Base-by-base conservation (phyloP, 2,797 vertebrate species). In the Euphonia xanthogaster region DNA sequence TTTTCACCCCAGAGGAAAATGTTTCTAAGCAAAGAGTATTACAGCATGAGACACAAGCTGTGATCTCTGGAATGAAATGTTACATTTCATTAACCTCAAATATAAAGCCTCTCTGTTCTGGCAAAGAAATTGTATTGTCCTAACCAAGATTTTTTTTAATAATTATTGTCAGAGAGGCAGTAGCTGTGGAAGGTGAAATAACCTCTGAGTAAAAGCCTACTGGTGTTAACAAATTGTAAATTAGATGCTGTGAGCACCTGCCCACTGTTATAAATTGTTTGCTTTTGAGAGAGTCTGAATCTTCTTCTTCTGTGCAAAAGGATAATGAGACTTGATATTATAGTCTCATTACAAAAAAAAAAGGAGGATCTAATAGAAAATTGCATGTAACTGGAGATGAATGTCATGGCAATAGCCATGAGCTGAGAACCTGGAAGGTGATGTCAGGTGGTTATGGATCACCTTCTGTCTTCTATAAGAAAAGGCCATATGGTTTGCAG, bases 1-100 rank as follows among this genome's bases (percentile, higher is more conserved):
- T 90, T 91, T 85, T 86, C 42, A 93, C 71, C 67, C 90, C 91
- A 86, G 63, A 93, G 90, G 57, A 94, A 94, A 94, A 90, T 20
- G 12, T 55, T 81, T 92, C 94, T 88, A 92, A 89, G 88, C 67
- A 75, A 62, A 50, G 83, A 86, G 45, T 31, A 57, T 77, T 94
- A 96, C 53, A 94, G 63, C 63, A 94, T 77, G 31, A 95, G 91
- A 95, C 91, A 94, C 53, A 88, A 82, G 91, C 67, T 95, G 73
- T 86, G 85, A 88, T 92, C 67, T 80, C 61, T 93, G 79, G 50
- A 92, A 93, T 74, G 47, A 88, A 95, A 95, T 0, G 81, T 63
- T 96, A 81, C 84, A 45, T 95, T 96, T 91, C 92, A 92, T 97
- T 97, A 97, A 93, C 51, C 76, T 97, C 96, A 96, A 86, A 86